Evolutionary conservation across 1,140 invertebrate species (phyloP).

Genomic region (Drosophila paulistorum): DNA sequence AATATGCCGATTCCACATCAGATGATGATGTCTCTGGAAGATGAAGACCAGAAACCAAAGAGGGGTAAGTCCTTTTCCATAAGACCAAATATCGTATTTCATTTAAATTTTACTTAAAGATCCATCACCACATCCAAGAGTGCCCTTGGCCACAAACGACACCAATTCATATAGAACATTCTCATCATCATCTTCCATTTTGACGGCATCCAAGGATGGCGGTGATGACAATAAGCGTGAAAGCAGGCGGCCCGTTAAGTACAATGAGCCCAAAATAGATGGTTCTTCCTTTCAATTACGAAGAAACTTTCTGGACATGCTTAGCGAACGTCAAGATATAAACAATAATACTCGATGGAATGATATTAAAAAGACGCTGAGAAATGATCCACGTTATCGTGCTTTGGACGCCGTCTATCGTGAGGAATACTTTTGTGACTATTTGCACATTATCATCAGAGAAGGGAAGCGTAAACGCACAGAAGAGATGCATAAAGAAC

Average conservation of each 20-base stretch:
- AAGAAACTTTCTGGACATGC: conserved; percentile 94
- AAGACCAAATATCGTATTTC: too few species aligned
- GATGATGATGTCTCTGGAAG: conserved; percentile 26
- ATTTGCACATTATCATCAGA: conserved; percentile 89
- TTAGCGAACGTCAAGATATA: conserved; percentile 92
- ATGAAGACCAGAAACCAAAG: conserved; percentile 77
- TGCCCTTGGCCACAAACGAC: conserved; percentile 31
- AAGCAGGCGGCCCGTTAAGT: conserved; percentile 52
- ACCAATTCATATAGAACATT: conserved; percentile 26
- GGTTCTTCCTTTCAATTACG: conserved; percentile 88
- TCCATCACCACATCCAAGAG: conserved; percentile 50
- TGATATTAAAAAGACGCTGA: conserved; percentile 97
- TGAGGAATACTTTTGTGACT: conserved; percentile 98
- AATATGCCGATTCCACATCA: conserved; percentile 70
- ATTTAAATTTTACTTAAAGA: conserved; percentile 7
- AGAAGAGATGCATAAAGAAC: conserved; percentile 87
- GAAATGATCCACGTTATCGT: conserved; percentile 95
- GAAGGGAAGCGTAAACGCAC: conserved; percentile 90
- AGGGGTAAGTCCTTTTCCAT: conserved; percentile 39
- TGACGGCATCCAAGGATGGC: conserved; percentile 66
- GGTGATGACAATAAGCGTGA: conserved; percentile 84
- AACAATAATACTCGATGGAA: conserved; percentile 96
- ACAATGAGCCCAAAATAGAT: conserved; percentile 55
- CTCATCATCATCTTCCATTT: neutral
- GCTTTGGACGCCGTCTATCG: conserved; percentile 94